Evolutionary conservation across 2,113 vertebrate species (phyloP).

Genomic region (Gulo gulo): DNA sequence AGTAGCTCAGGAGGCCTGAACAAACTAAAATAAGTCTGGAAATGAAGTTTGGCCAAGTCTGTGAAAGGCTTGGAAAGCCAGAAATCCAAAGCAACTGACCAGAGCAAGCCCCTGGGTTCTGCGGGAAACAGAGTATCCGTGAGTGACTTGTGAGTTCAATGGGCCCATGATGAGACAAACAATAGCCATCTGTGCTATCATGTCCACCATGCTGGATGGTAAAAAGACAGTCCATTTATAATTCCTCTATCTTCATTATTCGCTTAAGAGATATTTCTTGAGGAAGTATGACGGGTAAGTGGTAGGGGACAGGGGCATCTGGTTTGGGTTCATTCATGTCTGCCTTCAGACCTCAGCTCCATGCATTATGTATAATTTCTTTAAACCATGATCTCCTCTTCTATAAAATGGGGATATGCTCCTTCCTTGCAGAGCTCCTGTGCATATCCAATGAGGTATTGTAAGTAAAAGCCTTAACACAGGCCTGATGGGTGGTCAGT

Average conservation of each 20-base stretch:
- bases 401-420: fast-evolving
- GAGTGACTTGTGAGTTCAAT: neutral
- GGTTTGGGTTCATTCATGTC: neutral
- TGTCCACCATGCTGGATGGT: neutral
- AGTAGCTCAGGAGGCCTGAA: neutral
- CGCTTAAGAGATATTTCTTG: neutral
- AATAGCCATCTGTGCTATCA: neutral
- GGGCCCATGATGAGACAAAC: neutral
- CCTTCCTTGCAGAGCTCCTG: neutral
- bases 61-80: neutral
- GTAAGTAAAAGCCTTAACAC: neutral
- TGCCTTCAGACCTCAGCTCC: neutral
- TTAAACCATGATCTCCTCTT: neutral
- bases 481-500: neutral
- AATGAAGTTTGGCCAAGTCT: neutral
- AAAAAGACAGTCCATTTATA: neutral
- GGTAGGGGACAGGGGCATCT: neutral
- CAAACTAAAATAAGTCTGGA: neutral
- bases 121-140: neutral
- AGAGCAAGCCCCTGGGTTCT: neutral
- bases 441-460: neutral
- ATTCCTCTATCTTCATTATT: neutral
- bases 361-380: neutral
- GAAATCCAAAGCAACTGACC: neutral
- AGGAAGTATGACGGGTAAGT: neutral